These are phyloP conservation scores for Drosophila bocki DNA, from an alignment of 1,140 invertebrate species.

Conservation along the genomic window DNA sequence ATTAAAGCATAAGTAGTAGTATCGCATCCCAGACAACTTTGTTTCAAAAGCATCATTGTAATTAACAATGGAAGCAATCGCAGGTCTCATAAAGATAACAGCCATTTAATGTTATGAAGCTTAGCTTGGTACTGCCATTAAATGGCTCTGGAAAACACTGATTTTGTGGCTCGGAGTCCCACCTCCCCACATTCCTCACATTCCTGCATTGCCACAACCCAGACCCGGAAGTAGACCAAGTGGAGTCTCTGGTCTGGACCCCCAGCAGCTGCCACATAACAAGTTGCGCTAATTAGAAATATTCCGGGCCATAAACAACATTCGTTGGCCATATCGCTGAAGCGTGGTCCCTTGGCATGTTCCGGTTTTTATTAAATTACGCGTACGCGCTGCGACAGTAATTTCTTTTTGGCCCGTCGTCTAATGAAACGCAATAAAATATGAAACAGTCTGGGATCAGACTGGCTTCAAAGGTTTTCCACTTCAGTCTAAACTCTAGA, in stretches of 20 bases:
- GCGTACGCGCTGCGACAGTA: slow-evolving; percentile 56
- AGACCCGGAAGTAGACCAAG: slow-evolving; percentile 4
- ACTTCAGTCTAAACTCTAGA: neutral
- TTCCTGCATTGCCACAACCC: neutral
- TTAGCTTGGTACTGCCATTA: slow-evolving; percentile 14
- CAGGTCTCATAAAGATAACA: slow-evolving; percentile 34
- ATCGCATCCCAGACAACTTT: neutral
- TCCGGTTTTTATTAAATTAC: slow-evolving; percentile 72
- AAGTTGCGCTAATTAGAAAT: slow-evolving; percentile 73
- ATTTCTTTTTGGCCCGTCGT: slow-evolving; percentile 40
- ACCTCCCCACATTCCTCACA: neutral
- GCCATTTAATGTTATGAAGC: slow-evolving; percentile 34
- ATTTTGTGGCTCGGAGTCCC: slow-evolving; percentile 13
- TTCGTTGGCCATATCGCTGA: slow-evolving; percentile 49
- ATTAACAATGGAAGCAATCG: slow-evolving; percentile 52
- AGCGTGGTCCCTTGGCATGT: slow-evolving; percentile 14
- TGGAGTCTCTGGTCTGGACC: slow-evolving; percentile 5
- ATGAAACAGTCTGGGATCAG: slow-evolving; percentile 41
- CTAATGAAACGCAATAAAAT: slow-evolving; percentile 65
- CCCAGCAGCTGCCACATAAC: slow-evolving; percentile 55
- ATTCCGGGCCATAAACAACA: slow-evolving; percentile 79
- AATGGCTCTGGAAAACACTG: slow-evolving; percentile 3
- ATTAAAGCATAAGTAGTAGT: neutral
- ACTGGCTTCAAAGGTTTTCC: slow-evolving; percentile 13
- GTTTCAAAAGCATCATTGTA: slow-evolving; percentile 46